phyloP scores from a whole-genome alignment of 2,888 invertebrate genomes.

The Melikaiella ostensackeni region DNA sequence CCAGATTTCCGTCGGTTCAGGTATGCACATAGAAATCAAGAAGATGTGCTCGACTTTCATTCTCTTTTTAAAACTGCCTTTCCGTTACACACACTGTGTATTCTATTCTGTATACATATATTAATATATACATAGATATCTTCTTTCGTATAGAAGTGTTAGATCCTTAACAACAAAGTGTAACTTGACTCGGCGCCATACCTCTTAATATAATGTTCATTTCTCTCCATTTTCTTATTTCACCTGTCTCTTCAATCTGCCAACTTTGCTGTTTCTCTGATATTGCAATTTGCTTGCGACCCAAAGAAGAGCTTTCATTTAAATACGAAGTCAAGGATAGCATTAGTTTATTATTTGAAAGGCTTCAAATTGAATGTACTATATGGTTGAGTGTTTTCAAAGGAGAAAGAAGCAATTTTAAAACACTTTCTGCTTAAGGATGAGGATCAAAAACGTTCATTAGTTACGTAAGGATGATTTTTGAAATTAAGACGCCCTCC shows the following conservation, averaged over 20 bases:
- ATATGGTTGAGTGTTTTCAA: not conserved
- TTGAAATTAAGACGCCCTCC: no score
- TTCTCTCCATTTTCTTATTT: not conserved
- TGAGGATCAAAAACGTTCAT: no score
- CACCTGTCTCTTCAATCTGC: not conserved
- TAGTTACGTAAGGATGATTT: no score
- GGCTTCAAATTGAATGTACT: not conserved
- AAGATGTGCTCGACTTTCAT: not conserved
- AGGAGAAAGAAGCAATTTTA: not conserved
- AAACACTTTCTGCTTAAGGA: not conserved
- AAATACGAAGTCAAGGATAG: not conserved
- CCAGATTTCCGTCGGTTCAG: conserved; percentile 7
- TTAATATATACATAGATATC: no score
- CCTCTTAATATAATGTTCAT: not conserved
- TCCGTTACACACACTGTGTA: not conserved
- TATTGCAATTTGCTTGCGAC: not conserved
- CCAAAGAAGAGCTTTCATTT: not conserved
- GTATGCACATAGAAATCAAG: conserved; percentile 24
- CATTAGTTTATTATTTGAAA: not conserved
- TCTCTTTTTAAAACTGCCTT: conserved; percentile 18
- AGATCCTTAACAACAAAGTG: not conserved
- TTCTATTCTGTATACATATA: not conserved
- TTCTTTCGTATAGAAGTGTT: not conserved
- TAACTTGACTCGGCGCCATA: not conserved
- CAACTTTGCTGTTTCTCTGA: not conserved